Conservation (phyloP, 2,888 invertebrate genomes). For the Actias luna region DNA sequence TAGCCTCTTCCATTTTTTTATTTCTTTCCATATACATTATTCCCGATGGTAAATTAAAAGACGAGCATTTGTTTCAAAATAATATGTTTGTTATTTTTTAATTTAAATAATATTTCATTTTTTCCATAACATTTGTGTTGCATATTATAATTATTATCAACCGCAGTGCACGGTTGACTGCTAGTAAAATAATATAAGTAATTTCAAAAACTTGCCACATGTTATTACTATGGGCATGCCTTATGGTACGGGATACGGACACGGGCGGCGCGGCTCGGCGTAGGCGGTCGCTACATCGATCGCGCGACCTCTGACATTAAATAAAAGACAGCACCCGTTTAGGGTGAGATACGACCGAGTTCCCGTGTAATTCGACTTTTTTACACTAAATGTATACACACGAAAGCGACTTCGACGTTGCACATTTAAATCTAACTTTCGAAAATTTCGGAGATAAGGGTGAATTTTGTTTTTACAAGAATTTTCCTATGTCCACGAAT, state of each 20-base stretch:
- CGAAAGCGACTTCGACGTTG: background rate
- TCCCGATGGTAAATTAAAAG: too few relatives aligned
- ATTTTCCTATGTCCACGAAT: too few relatives aligned
- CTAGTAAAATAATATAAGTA: too few relatives aligned
- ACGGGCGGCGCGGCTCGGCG: slow-evolving; percentile 32
- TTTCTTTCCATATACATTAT: too few relatives aligned
- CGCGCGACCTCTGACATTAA: slow-evolving; percentile 74
- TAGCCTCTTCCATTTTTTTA: too few relatives aligned
- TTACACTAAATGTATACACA: background rate
- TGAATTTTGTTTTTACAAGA: too few relatives aligned
- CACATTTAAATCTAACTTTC: background rate
- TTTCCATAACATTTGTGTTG: too few relatives aligned
- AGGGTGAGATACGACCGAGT: slow-evolving; percentile 45
- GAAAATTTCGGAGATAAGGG: background rate
- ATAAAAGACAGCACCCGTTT: slow-evolving; percentile 55
- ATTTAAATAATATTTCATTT: too few relatives aligned
- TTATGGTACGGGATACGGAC: slow-evolving; percentile 45
- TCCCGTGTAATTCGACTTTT: slow-evolving; percentile 11
- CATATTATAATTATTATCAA: too few relatives aligned
- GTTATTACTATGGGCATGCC: slow-evolving; percentile 14
- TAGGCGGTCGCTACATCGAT: slow-evolving; percentile 71
- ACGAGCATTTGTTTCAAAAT: too few relatives aligned
- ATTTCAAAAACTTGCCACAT: slow-evolving; percentile 14
- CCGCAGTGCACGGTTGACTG: too few relatives aligned
- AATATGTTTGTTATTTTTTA: too few relatives aligned